Evolutionary conservation across 2,113 vertebrate species (phyloP).

Genomic region (Leptosomus discolor): DNA sequence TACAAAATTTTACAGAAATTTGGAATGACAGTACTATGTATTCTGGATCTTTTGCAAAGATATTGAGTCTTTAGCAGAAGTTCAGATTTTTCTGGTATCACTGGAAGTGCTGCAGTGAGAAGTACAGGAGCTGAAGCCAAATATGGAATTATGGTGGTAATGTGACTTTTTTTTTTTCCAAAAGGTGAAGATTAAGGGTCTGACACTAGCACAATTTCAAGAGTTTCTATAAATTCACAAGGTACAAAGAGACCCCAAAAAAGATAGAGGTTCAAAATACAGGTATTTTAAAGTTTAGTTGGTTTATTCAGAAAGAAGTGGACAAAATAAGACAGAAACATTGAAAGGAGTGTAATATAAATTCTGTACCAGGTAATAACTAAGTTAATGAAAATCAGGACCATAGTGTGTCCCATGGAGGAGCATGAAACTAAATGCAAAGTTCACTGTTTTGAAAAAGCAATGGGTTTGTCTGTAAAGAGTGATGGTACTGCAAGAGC

Average conservation of each 20-base stretch:
- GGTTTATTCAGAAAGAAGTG: background rate
- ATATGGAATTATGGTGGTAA: background rate
- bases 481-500: background rate
- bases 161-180: background rate
- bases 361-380: background rate
- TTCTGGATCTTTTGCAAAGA: background rate
- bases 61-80: background rate
- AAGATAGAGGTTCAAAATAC: background rate
- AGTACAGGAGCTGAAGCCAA: background rate
- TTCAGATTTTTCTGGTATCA: background rate
- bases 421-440: background rate
- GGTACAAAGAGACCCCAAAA: background rate
- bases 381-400: background rate
- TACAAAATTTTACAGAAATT: background rate
- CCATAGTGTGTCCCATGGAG: accelerated
- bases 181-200: background rate
- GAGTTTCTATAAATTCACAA: background rate
- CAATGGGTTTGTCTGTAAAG: background rate
- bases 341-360: background rate
- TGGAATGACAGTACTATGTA: background rate
- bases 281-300: background rate
- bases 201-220: background rate
- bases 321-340: background rate
- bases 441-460: background rate
- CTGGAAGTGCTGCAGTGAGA: background rate